Base-by-base conservation (phyloP, 2,888 invertebrate species). In the Melanargia galathea region DNA sequence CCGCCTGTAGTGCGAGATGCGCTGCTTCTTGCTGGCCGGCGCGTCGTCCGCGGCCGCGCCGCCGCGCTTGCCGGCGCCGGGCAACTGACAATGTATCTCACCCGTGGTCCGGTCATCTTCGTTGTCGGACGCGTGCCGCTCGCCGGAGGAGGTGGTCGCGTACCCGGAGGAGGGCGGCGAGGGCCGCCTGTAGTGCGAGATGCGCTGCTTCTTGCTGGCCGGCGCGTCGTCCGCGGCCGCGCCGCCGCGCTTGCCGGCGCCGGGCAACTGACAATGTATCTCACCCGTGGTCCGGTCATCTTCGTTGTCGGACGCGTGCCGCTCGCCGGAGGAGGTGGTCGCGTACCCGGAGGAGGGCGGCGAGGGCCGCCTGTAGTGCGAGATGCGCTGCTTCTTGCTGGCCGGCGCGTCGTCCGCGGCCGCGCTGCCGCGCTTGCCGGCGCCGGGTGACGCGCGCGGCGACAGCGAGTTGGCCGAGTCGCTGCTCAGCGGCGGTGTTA, bases 401-500 rank as follows among this genome's bases (percentile, higher is more conserved):
- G 90, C 86, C 60, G 84, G 77, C 60, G 85, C 84, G 92, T 95
- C 79, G 92, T 95, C 95, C 40, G 94, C 93, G 65, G 94, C 94
- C 75, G 95, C 95, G 95, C 68, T 95, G 94, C 70, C 94, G 94
- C 80, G 95, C 89, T 91, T 96, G 72, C 68, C 71, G 64, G 94
- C 74, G 68, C 81, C 72, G 60, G 92, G 92, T 43, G 93, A 92
- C 66, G 92, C 92, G 72, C 95, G 95, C 67, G 96, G 96, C 64
- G 96, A 96, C 3, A 97, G 95, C 66, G 97, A 96, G 77, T 96
- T 96, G 48, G 96, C 96, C 40, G 96, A 96, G 80, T 97, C 97
- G 76, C 96, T 96, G 81, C 96, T 96, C 70, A 96, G 94, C 43
- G 97, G 97, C 66, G 97, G 97, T 67, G 97, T 97, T 77, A 97